These are phyloP conservation scores for Ameiurus melas DNA, from an alignment of 2,113 vertebrate genomes.

Conservation along the genomic window DNA sequence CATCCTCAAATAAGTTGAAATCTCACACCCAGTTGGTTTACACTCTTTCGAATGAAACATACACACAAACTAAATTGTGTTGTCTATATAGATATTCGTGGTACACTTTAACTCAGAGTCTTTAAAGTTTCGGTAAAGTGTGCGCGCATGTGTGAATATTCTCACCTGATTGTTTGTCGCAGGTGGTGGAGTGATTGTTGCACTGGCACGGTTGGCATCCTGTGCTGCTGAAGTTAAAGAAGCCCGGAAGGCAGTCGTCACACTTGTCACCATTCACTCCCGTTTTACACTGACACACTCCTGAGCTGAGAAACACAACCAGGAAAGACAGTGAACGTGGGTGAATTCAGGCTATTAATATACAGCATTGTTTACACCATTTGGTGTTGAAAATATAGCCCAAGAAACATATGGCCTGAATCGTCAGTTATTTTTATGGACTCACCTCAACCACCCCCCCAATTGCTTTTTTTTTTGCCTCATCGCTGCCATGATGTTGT, in stretches of 20 bases:
- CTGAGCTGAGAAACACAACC: constrained; percentile 55
- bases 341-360: too few species aligned
- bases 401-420: not conserved
- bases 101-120: not conserved
- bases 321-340: not conserved
- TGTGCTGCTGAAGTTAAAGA: constrained; percentile 53
- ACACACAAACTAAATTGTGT: not conserved
- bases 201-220: constrained; percentile 61
- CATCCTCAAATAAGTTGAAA: not conserved
- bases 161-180: constrained; percentile 61
- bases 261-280: constrained; percentile 62
- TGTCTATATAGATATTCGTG: not conserved
- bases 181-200: constrained; percentile 59
- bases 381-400: not conserved
- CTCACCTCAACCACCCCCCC: too few species aligned
- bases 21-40: not conserved
- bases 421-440: too few species aligned
- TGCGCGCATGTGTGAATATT: not conserved
- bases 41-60: not conserved
- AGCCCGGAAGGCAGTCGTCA: constrained; percentile 57
- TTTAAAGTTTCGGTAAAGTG: not conserved
- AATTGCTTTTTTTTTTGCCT: too few species aligned
- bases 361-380: not conserved
- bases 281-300: constrained; percentile 58
- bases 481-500: too few species aligned